Conservation (phyloP, 2,888 invertebrate genomes). For the Axea sp. region DNA sequence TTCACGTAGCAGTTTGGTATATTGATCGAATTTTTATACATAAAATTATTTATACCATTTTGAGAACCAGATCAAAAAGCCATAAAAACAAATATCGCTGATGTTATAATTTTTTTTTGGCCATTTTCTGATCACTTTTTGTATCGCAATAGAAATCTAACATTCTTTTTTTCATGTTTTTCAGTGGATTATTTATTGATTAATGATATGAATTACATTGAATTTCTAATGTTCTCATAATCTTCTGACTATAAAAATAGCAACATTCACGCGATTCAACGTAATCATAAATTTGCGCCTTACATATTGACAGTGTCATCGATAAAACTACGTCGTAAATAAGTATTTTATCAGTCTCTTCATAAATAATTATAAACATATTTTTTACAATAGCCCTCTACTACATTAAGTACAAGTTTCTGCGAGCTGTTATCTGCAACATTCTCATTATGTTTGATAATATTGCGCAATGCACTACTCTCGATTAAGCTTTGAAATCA, state of each 20-base stretch:
- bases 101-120: slow-evolving; percentile 5
- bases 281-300: slow-evolving; percentile 35
- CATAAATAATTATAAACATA: slow-evolving; percentile 31
- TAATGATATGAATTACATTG: neutral
- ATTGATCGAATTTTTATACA: slow-evolving; percentile 17
- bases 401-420: slow-evolving; percentile 21
- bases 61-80: neutral
- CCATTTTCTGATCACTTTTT: slow-evolving; percentile 2
- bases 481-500: slow-evolving; percentile 49
- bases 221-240: slow-evolving; percentile 12
- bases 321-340: slow-evolving; percentile 39
- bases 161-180: neutral
- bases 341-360: slow-evolving; percentile 15
- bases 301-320: slow-evolving; percentile 42
- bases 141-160: neutral
- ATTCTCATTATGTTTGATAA: slow-evolving; percentile 43
- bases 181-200: neutral
- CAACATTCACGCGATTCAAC: slow-evolving; percentile 23
- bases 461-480: slow-evolving; percentile 45
- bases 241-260: slow-evolving; percentile 11
- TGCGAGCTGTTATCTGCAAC: slow-evolving; percentile 37
- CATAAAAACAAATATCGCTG: slow-evolving; percentile 19
- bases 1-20: slow-evolving; percentile 62
- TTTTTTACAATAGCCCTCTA: slow-evolving; percentile 18
- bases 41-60: slow-evolving; percentile 6